Base-by-base conservation (phyloP, 2,888 invertebrate species). In the Cenopis cana region DNA sequence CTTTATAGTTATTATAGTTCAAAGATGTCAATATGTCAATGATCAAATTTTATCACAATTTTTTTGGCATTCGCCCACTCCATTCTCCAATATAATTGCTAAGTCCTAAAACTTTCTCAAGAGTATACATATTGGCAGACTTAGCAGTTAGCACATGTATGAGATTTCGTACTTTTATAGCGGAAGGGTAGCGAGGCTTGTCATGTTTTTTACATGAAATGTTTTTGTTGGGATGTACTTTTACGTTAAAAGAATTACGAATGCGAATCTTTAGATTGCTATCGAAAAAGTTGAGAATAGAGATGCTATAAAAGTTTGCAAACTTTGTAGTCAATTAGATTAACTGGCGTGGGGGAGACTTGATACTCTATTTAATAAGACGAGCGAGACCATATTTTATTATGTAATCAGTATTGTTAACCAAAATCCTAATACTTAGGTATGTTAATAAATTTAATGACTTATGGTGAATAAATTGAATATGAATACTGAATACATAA, bases 201-300 rank as follows among this genome's bases (percentile, higher is more conserved):
- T 6, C 46, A n/a, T 38, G 38, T n/a, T 14, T 41, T 46, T 46
- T 46, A 46, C 8, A n/a, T 12, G 46, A 46, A 46, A n/a, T 14
- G 46, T 46, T 46, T 41, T 46, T 46, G 46, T 12, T 46, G 46
- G n/a, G n/a, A 6, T 76, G 72, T 88, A 90, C 89, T 91, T 92
- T 86, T 83, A 83, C 84, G 85, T 89, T 85, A 87, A 78, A 60
- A 79, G 79, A 84, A 90, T 90, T 86, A 85, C 82, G 78, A 77
- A 78, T 86, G 84, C 82, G 78, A 77, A 78, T 50, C 55, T 57
- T 61, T 71, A 49, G 50, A 61, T 61, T 65, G 52, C 17, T n/a
- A 64, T 67, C 41, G 36, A 65, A n/a, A 71, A 71, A 67, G 24
- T 50, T 66, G 18, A 46, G 54, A 52, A 33, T 55, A 54, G 59